These are phyloP conservation scores for Silurus glanis DNA, from an alignment of 2,113 vertebrate genomes.

Conservation along the genomic window DNA sequence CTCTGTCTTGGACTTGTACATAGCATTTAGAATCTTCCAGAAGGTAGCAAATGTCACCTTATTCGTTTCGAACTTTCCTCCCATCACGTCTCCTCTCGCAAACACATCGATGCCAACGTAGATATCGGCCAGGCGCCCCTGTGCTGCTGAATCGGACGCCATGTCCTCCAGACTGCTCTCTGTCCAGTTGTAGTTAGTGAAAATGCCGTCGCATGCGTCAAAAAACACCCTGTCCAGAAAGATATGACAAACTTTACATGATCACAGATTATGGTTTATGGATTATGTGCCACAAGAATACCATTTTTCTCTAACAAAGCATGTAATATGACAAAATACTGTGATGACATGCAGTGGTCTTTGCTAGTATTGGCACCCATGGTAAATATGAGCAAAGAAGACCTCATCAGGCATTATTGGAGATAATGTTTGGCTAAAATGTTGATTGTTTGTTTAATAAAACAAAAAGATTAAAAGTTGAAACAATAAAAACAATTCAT, in stretches of 20 bases:
- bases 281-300: too few relatives aligned
- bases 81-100: slow-evolving; percentile 82
- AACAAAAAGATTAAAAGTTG: too few relatives aligned
- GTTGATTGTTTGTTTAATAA: too few relatives aligned
- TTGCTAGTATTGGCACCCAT: too few relatives aligned
- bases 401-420: too few relatives aligned
- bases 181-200: slow-evolving; percentile 97
- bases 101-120: slow-evolving; percentile 91
- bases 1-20: background rate
- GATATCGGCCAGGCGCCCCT: slow-evolving; percentile 75
- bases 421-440: background rate
- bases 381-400: too few relatives aligned
- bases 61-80: slow-evolving; percentile 82
- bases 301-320: too few relatives aligned
- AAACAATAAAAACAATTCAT: too few relatives aligned
- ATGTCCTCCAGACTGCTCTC: slow-evolving; percentile 78
- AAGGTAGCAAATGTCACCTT: slow-evolving; percentile 72
- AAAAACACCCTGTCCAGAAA: slow-evolving; percentile 81
- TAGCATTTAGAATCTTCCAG: background rate
- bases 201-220: slow-evolving; percentile 86
- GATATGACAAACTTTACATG: background rate
- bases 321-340: too few relatives aligned
- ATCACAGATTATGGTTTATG: too few relatives aligned
- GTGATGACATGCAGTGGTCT: too few relatives aligned
- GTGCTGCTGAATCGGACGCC: slow-evolving; percentile 48